phyloP scores from a whole-genome alignment of 2,113 vertebrate species.

The Vulpes lagopus region DNA sequence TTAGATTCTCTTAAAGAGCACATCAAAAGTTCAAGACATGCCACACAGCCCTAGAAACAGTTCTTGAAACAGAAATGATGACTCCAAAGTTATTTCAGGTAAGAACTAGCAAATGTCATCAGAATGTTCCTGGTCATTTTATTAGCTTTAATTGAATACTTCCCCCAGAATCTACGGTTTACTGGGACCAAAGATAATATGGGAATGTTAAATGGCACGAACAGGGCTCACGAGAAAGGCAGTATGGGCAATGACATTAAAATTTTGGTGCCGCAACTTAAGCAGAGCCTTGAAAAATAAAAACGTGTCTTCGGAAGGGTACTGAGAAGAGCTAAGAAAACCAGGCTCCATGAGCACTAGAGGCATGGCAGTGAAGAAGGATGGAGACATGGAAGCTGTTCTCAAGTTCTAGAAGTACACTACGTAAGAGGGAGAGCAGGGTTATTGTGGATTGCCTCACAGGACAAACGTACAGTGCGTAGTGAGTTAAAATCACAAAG shows the following conservation, averaged over 20 bases:
- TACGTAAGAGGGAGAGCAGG: not conserved
- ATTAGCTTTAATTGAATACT: slow-evolving; percentile 52
- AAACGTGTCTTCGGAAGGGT: not conserved
- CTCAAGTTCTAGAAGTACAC: not conserved
- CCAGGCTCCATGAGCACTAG: not conserved
- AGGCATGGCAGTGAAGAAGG: not conserved
- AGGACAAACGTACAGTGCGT: not conserved
- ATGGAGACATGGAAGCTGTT: not conserved
- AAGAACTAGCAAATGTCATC: slow-evolving; percentile 72
- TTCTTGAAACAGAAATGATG: slow-evolving; percentile 73
- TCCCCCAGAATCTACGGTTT: slow-evolving; percentile 33
- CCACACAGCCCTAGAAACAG: slow-evolving; percentile 64
- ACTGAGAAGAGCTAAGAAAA: not conserved
- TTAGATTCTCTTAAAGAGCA: slow-evolving; percentile 78
- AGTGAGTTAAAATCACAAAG: not conserved
- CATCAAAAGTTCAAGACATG: slow-evolving; percentile 78
- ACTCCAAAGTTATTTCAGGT: slow-evolving; percentile 73
- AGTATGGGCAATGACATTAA: not conserved
- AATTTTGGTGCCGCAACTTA: not conserved
- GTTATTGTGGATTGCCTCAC: not conserved
- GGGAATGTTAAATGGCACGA: not conserved
- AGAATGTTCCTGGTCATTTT: slow-evolving; percentile 57
- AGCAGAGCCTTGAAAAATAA: not conserved
- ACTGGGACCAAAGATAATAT: not conserved
- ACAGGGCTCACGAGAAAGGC: not conserved